phyloP scores from a whole-genome alignment of 1,140 invertebrate species.

The Papilio dardanus region DNA sequence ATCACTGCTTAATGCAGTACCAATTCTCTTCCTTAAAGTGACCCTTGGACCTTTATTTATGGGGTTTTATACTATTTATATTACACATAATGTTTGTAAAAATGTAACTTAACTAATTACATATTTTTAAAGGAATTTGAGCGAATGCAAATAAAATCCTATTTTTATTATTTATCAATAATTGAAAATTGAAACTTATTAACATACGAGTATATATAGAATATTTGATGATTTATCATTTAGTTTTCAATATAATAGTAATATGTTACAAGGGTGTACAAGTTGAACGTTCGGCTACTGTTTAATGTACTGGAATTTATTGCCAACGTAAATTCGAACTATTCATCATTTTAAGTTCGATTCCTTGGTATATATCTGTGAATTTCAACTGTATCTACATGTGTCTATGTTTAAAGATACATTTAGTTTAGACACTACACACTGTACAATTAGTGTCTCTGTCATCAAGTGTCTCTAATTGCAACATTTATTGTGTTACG shows the following conservation, averaged over 20 bases:
- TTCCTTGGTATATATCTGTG: background rate
- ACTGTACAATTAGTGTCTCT: too few species aligned
- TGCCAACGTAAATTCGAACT: background rate
- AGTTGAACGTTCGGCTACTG: background rate
- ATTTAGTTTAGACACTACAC: too few species aligned
- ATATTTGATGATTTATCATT: background rate
- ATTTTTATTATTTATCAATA: background rate
- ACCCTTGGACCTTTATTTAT: background rate
- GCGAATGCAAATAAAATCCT: too few species aligned
- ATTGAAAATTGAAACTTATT: background rate
- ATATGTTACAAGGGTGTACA: slow-evolving; percentile 5
- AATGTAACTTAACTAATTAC: too few species aligned
- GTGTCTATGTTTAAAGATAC: background rate
- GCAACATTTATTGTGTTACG: too few species aligned
- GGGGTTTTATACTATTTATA: background rate
- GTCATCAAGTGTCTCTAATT: too few species aligned
- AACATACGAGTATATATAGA: background rate
- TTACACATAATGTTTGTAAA: background rate
- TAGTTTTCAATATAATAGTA: background rate
- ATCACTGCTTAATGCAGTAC: slow-evolving; percentile 70
- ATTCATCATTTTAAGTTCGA: background rate
- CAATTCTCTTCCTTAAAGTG: background rate
- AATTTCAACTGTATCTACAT: background rate
- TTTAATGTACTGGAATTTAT: slow-evolving; percentile 27
- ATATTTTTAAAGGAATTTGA: too few species aligned